phyloP scores from a whole-genome alignment of 2,113 vertebrate genomes.

The Cyanoramphus novaezelandiae region DNA sequence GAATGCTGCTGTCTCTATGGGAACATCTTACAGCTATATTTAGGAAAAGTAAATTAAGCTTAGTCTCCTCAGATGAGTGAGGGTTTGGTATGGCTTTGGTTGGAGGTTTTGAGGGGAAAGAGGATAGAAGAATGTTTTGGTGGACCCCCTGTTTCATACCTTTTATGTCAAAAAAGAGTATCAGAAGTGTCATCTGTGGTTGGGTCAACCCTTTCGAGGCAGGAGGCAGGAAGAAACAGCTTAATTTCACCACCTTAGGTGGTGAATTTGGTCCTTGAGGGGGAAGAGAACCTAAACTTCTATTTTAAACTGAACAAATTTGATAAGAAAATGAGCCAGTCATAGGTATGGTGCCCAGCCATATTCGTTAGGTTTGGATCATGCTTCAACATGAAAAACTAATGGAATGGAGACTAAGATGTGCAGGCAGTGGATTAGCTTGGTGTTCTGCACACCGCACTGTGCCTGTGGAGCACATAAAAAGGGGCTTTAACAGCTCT shows the following conservation, averaged over 20 bases:
- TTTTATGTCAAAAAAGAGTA: not conserved
- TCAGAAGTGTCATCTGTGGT: not conserved
- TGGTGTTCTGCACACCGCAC: rapidly evolving
- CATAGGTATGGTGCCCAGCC: rapidly evolving
- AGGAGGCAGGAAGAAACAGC: not conserved
- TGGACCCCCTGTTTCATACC: not conserved
- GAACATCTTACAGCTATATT: constrained; percentile 21
- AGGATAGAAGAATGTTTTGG: not conserved
- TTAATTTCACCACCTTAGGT: not conserved
- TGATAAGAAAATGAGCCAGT: not conserved
- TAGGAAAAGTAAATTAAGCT: constrained; percentile 28
- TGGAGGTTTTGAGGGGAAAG: not conserved
- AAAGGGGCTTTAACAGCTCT: not conserved
- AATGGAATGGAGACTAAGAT: not conserved
- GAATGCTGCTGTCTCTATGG: constrained; percentile 29
- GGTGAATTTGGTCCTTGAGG: not conserved
- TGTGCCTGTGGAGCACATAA: not conserved
- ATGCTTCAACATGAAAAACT: not conserved
- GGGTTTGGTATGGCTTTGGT: not conserved
- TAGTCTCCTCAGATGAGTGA: not conserved
- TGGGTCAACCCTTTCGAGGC: not conserved
- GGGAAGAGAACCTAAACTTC: not conserved
- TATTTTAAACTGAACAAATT: not conserved
- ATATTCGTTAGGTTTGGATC: not conserved
- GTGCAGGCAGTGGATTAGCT: not conserved